Evolutionary conservation across 2,113 vertebrate species (phyloP), one percentile per base, ranked within the genome.

Genomic region (Grus americana): DNA sequence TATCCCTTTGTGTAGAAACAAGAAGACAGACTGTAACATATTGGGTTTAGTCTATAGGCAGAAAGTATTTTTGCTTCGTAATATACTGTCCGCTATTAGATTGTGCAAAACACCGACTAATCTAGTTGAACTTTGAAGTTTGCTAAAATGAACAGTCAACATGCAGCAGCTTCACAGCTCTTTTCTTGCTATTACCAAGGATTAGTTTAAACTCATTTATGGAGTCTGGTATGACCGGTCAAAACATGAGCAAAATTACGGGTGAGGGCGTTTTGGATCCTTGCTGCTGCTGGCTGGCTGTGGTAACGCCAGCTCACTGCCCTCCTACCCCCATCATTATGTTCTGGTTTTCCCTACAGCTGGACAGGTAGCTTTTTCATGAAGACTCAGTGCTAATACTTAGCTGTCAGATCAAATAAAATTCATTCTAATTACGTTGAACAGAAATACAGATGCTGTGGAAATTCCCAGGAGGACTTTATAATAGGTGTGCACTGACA

Each of bases 321-420:
- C 46, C 36, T 67, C 59, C 73, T 89, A 7, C 12, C 34, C 16
- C 65, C 44, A 49, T 66, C 54, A 57, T 78, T 79, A 26, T 27
- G 16, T 54, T 86, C 36, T 47, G 21, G 7, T 92, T 88, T 94
- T 78, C 65, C 59, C 73, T 81, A 47, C 44, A 78, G 38, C 30
- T 89, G 73, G 76, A 79, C 65, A 79, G 70, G 95, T 91, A 91
- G 15, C 12, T 83, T 83, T 86, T 88, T 86, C 29, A 67, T 66
- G 79, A 86, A 67, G 22, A 54, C 20, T 88, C 73, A 87, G n/a
- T 50, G 27, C 50, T 92, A 78, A 87, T 62, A 74, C 55, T 84
- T 63, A 91, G 68, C 73, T 93, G 89, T 87, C 93, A 87, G 73
- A 92, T 92, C 83, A 94, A 85, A 96, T 95, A 74, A 87, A 91